A percentile compares a stretch with the other conserved stretches of the same genome.
These are phyloP conservation scores for Dynastes tityus DNA, from an alignment of 2,888 invertebrate species.

Conservation along the genomic window DNA sequence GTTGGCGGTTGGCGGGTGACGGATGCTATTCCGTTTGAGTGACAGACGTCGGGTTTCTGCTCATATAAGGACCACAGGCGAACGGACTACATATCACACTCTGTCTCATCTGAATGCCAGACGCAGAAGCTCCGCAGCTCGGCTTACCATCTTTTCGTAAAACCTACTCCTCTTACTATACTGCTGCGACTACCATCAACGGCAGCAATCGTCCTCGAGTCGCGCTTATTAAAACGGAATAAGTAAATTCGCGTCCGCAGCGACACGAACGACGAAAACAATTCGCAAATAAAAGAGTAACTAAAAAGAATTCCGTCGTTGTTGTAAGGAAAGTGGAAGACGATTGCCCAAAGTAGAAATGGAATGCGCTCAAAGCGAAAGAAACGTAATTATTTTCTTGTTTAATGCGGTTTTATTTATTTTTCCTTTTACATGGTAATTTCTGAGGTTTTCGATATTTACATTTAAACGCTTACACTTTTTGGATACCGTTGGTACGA, in stretches of 20 bases:
- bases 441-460: not conserved
- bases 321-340: conserved; percentile 19
- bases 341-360: conserved; percentile 43
- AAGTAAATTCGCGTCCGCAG: conserved; percentile 54
- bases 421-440: not conserved
- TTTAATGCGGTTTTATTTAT: conserved; percentile 18
- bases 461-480: no score
- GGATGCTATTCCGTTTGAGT: conserved; percentile 69
- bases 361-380: conserved; percentile 30
- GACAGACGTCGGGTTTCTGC: conserved; percentile 66
- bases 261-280: conserved; percentile 38
- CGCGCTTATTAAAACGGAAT: conserved; percentile 59
- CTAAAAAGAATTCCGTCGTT: conserved; percentile 22
- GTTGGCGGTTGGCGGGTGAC: conserved; percentile 61
- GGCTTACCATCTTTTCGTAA: not conserved
- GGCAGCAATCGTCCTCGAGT: conserved; percentile 45
- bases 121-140: not conserved
- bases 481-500: no score
- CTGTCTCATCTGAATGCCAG: conserved; percentile 57
- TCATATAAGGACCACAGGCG: conserved; percentile 67
- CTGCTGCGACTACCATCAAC: conserved; percentile 28
- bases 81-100: conserved; percentile 65
- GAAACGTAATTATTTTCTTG: conserved; percentile 43
- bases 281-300: conserved; percentile 36
- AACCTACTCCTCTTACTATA: conserved; percentile 9